Percentiles rank a stretch among this genome's conserved stretches.
These are phyloP conservation scores for Plemyria rubiginata DNA, from an alignment of 2,888 invertebrate species.

Conservation along the genomic window DNA sequence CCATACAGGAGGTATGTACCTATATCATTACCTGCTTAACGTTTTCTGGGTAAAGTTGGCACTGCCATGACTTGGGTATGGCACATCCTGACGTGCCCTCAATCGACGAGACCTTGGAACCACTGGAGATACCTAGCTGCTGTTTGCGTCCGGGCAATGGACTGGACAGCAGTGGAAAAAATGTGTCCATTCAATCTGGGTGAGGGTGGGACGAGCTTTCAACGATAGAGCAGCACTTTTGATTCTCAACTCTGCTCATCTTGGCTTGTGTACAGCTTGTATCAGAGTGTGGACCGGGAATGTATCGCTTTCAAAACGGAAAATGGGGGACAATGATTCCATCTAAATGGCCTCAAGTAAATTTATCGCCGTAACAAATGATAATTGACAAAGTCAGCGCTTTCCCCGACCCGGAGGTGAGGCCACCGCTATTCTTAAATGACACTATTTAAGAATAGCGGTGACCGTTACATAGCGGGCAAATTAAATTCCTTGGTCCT, in stretches of 20 bases:
- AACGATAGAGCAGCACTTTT: no score
- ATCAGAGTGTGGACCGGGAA: slow-evolving; percentile 16
- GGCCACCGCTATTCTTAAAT: slow-evolving; percentile 7
- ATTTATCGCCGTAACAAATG: slow-evolving; percentile 42
- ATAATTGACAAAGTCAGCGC: slow-evolving; percentile 42
- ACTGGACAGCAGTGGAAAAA: no score
- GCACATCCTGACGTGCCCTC: no score
- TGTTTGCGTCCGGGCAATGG: no score
- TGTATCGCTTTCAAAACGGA: slow-evolving; percentile 26
- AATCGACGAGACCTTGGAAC: no score
- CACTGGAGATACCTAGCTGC: no score
- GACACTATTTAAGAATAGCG: no score
- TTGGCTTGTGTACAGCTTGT: background rate
- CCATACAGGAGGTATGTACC: background rate
- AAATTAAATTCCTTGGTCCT: background rate
- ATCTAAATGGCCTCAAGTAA: slow-evolving; percentile 34
- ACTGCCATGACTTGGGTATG: background rate
- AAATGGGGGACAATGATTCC: slow-evolving; percentile 27
- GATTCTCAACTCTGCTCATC: no score
- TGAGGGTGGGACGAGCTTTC: no score
- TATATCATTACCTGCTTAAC: background rate
- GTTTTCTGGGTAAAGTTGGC: background rate
- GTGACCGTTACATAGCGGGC: background rate
- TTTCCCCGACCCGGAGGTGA: slow-evolving; percentile 35
- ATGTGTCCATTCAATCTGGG: no score